Base-by-base conservation (phyloP, 2,888 invertebrate genomes). In the Opisthograptis luteolata region DNA sequence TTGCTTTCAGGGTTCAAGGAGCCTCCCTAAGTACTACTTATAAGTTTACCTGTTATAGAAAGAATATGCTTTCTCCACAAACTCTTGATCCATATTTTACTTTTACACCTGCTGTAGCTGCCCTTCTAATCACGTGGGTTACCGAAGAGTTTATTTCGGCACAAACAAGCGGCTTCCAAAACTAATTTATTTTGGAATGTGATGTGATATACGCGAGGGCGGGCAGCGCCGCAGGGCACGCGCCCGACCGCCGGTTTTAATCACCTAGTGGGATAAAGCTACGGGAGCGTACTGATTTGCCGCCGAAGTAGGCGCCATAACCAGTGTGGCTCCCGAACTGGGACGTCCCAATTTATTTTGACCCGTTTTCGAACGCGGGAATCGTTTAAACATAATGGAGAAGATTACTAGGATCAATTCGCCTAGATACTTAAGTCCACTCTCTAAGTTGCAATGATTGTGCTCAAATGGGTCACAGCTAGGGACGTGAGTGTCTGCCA, bases 131-230 rank as follows among this genome's bases (percentile, higher is more conserved):
- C 77, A 76, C 68, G 63, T 64, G 71, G 68, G 73, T 70, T 70
- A 75, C 60, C 66, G 68, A 63, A 63, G 66, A 75, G 74, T 68
- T 79, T 79, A 84, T 86, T 84, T 86, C 84, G 85, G 84, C 85
- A 81, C 78, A 80, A 76, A 81, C 49, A 79, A 77, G 77, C 66
- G 70, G 71, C 71, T 69, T 70, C 79, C 70, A 81, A 87, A 90
- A 88, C 86, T 85, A 89, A 90, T 90, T 89, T 87, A 85, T 86
- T 87, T 84, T 79, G 89, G 89, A 89, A 90, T 90, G 89, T 87
- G 87, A 90, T 90, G 89, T 87, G 87, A 87, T 87, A 83, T 87
- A 87, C 82, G 81, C 79, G 73, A 75, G 79, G 76, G 71, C 74
- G 72, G 56, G 69, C 62, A 58, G 50, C 73, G 80, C 84, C 68